Conservation (phyloP, 2,888 invertebrate species). For the Mimumesa dahlbomi region DNA sequence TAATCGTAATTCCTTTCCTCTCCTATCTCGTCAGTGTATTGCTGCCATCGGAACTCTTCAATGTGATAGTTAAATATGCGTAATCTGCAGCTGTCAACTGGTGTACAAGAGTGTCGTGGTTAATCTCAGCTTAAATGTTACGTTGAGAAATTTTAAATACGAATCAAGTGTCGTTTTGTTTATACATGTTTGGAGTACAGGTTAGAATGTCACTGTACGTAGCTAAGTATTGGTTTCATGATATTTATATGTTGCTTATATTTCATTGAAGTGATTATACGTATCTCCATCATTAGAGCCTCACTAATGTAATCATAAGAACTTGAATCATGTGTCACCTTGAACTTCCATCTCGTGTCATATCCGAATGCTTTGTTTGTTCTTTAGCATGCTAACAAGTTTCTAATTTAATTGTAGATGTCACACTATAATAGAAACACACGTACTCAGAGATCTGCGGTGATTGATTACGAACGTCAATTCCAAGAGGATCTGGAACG, state of each 20-base stretch:
- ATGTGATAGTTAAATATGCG: not conserved
- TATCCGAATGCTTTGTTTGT: not conserved
- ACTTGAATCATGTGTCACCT: not conserved
- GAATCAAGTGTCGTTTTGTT: not conserved
- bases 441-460: conserved; percentile 69
- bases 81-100: not conserved
- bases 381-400: conserved; percentile 9
- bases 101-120: not conserved
- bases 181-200: not conserved
- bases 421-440: conserved; percentile 74
- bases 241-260: no score
- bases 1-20: not conserved
- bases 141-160: not conserved
- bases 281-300: not conserved
- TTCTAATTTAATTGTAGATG: conserved; percentile 69
- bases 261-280: not conserved
- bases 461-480: conserved; percentile 88
- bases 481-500: conserved; percentile 93
- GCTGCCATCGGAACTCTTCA: not conserved
- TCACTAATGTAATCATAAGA: not conserved
- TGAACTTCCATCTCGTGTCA: not conserved
- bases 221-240: not conserved
- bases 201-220: conserved; percentile 17
- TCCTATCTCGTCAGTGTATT: not conserved
- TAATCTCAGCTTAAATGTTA: not conserved